Evolutionary conservation across 2,797 vertebrate species (phyloP), one percentile per base, ranked within the genome.

Genomic region (Malacoctenus gilli): DNA sequence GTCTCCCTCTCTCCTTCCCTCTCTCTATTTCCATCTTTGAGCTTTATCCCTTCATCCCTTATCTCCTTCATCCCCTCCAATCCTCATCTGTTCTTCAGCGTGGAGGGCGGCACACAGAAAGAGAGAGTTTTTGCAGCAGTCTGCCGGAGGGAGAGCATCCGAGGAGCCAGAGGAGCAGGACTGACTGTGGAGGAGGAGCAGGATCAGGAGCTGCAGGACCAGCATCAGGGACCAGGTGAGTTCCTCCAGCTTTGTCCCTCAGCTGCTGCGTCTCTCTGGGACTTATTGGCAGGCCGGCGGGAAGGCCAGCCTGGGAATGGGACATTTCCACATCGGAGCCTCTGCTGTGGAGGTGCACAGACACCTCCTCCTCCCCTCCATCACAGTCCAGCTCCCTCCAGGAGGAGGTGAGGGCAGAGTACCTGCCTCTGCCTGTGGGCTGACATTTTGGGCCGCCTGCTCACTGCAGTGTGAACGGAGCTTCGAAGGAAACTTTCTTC

Each of bases 51-150:
- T 86, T 91, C 90, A 91, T 90, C 90, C 87, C 79, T 93, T 89
- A 93, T 92, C 90, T 91, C 85, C 89, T 88, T 92, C 90, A 92
- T 92, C 92, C 89, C 63, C 79, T 87, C 79, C 90, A 92, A 93
- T 92, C 91, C 88, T 90, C 80, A 90, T 84, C 87, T 89, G 86
- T 82, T 82, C 80, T 68, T 77, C 72, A 51, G 62, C 37, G 68
- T 65, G 59, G 69, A 82, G 79, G 79, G 69, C 82, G 85, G 72
- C 83, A 80, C 44, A 79, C 61, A 77, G 77, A 85, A 84, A 85
- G 76, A 89, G 84, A 89, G 74, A 88, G 75, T 82, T 89, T 87
- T 77, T 68, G 79, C 82, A 79, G 62, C 82, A 89, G 86, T 90
- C 79, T 68, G 72, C 72, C 9, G 59, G 67, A 6, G 67, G 61